Base-by-base conservation (phyloP, 1,140 invertebrate genomes). In the Calliopsis andreniformis region DNA sequence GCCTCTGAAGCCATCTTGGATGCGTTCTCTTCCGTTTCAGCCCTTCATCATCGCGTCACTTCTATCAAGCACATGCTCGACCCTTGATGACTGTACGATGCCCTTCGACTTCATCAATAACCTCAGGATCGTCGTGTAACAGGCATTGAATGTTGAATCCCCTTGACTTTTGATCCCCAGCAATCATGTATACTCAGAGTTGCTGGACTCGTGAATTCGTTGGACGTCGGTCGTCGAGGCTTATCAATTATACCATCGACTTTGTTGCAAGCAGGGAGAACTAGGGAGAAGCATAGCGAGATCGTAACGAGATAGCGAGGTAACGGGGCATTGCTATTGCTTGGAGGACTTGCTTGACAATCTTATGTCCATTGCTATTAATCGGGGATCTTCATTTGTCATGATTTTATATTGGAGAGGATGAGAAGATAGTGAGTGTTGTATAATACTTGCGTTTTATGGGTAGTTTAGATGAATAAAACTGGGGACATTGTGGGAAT, bases 1-100 rank as follows among this genome's bases (percentile, higher is more conserved):
- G 35, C 25, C 25, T 6, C 23, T n/a, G 10, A 1, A 12, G 32
- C 3, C 16, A 56, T 56, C 66, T 20, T 43, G 23, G 32, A 61
- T 16, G 59, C 4, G 25, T 14, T 16, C 45, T 35, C 23, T 55
- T 6, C 6, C 30, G 10, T 39, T 58, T 70, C 53, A 12, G 12
- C n/a, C 35, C 55, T 53, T 43, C 62, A 51, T 73, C 62, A 62
- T 67, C 66, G 66, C 32, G 71, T 80, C 51, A 43, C 55, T 25
- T 71, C 25, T 28, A 67, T 82, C 77, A 79, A 76, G 12, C 78
- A 79, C 49, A 71, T 82, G 80, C 66, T 75, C 55, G 30, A 61
- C 23, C 18, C 63, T 28, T n/a, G 20, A 16, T 6, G 16, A 25
- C 32, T 18, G 2, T 18, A 53, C 55, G 28, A 45, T 56, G 45